Evolutionary conservation across 2,113 vertebrate species (phyloP), one percentile per base, ranked within the genome.

Genomic region (Antigone vipio): DNA sequence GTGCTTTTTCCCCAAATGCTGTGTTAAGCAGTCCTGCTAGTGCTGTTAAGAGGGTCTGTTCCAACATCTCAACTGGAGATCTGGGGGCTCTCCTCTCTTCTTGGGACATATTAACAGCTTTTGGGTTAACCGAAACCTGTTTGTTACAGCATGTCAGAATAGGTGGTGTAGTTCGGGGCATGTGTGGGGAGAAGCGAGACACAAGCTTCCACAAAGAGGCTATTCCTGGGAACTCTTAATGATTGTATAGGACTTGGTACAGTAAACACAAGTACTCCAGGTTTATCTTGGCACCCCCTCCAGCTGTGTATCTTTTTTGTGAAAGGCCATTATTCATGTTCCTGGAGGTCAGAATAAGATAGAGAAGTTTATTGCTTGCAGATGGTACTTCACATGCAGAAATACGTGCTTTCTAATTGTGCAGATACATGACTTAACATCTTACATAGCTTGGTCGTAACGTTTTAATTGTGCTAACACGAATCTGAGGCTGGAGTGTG

Each of bases 331-430:
- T 82, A 75, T 49, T 91, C 64, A 50, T 9, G 12, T 92, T 92
- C 56, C 53, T 68, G 62, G 56, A 93, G 60, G 56, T 72, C 92
- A 92, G 73, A 91, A 66, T 35, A 78, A 78, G 83, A 90, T 15
- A 76, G 53, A 59, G 71, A 75, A 47, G 49, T 89, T 88, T 92
- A 78, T 50, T 91, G 50, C 66, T 92, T 92, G 86, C 91, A 94
- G 92, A 40, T 86, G 64, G 47, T 93, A 44, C 53, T 89, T 95
- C 58, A n/a, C 44, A 18, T 68, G 87, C 84, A 91, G 49, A 90
- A 92, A n/a, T 42, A 40, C 0, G 6, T 59, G 20, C 21, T 74
- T 88, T 92, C 60, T 92, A 44, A 58, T 86, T 29, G 5, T 60
- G 9, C 29, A 12, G 22, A 18, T 83, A 9, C 0, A 0, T 6